Base-by-base conservation (phyloP, 2,888 invertebrate species). In the Macaria notata region DNA sequence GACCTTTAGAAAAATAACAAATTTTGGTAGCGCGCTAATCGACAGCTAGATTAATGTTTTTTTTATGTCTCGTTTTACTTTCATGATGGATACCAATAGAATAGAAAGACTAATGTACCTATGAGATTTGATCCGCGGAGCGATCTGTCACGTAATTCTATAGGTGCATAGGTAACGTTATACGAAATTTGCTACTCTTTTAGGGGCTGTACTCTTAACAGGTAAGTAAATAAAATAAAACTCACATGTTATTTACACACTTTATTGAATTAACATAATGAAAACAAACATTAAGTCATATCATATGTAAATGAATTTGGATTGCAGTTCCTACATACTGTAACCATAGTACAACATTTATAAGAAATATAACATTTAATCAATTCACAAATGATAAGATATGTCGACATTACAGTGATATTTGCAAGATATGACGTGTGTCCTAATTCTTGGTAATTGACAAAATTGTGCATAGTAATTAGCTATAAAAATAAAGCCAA, bases 221-320 rank as follows among this genome's bases (percentile, higher is more conserved):
- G 5, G 33, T 36, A 36, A 7, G 31, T 43, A 42, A 36, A 42
- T 64, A 60, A 44, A 73, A 70, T 61, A 51, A 76, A 80, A 70
- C 51, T 29, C 47, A 53, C 4, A 54, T 72, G 1, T 84, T 88
- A 92, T 91, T 86, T 92, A 92, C 92, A 92, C 92, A 92, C 92
- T 92, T 92, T 92, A 92, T 91, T 92, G 84, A 90, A 87, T 81
- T 84, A 91, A 90, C 88, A 83, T 89, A 91, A 88, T 88, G 82
- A 89, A 91, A 90, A 88, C 86, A 89, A 90, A 88, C 83, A 84
- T 85, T 81, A 61, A 53, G 55, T 59, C 57, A 62, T 66, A 81
- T 81, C 75, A 81, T 84, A 84, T 84, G 77, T 80, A 88, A 88
- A 87, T 84, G 73, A 88, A 86, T 75, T 76, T 81, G 80, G 78